Base-by-base conservation (phyloP, 2,888 invertebrate species). In the Apantesis nais region DNA sequence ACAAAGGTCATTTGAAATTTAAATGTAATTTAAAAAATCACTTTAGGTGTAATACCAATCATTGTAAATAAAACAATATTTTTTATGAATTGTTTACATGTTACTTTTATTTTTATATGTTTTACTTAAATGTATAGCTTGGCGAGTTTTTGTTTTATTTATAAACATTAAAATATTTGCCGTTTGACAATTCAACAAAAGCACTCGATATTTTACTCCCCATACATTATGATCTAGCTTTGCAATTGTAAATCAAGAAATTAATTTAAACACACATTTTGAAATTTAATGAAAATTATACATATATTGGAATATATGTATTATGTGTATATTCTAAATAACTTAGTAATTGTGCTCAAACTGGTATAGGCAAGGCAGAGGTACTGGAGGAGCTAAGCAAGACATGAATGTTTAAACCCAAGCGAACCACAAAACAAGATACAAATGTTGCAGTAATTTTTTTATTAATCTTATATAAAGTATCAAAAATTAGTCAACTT, bases 11-110 rank as follows among this genome's bases (percentile, higher is more conserved):
- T 68, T 76, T 79, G 75, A 77, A 80, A 81, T 78, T 74, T n/a
- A n/a, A 70, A 58, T 68, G 81, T 84, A 81, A 81, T 84, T 80
- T 77, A 78, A 81, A 72, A 74, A 76, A 73, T 75, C 76, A 79
- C 83, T 85, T 83, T 86, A 85, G 78, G 80, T 82, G 71, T 84
- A 83, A 85, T 81, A 78, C 69, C 83, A 88, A 91, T 89, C 81
- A 83, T 83, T 92, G 93, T 93, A 93, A 89, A 93, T 93, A 92
- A 78, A 90, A 88, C 87, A 76, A 87, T 91, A 92, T 89, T 92
- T 80, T 93, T 90, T 92, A 88, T 85, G 86, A 78, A 89, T 91
- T 90, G 88, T 90, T 89, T 92, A 90, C 87, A 89, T 85, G 85
- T 88, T 86, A 86, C 84, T 86, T 88, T 90, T 89, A 88, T 90